Base-by-base conservation (phyloP, 2,797 vertebrate genomes). In the Cyclura pinguis region DNA sequence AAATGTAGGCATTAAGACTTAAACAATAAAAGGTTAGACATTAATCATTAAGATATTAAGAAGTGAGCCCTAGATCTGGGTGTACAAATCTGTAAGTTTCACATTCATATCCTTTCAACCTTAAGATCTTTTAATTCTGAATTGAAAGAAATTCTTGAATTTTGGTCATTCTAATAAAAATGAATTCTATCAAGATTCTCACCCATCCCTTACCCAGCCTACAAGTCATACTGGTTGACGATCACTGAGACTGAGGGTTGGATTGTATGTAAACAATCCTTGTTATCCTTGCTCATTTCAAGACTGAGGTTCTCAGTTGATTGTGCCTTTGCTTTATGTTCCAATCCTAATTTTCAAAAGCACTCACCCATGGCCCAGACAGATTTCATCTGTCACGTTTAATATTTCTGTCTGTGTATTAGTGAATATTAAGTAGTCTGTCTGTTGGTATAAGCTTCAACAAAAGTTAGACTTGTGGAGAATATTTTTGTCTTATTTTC, bases 401-500 rank as follows among this genome's bases (percentile, higher is more conserved):
- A 90, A 88, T 91, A 38, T 82, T 14, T 52, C 52, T 76, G 20
- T 0, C 72, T 84, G 16, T 18, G 10, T 78, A 52, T 32, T 27
- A 92, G 22, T 22, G 32, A 89, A 29, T 2, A 32, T 87, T 87
- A 93, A 88, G 55, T 90, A 18, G 47, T 88, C 93, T 91, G 18
- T 92, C 55, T 73, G 1, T n/a, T 0, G 35, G 59, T 62, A 76
- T 88, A 92, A 9, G 1, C 20, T 91, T 86, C 88, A 91, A 80
- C 77, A 73, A 78, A 85, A 74, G 62, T 85, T 84, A 35, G 85
- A 50, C 47, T 82, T 62, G 38, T 92, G 47, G 72, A 82, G 35
- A 87, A 85, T 73, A 20, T 86, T 89, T 90, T n/a, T 42, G 35
- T 50, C 42, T 76, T 9, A 47, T 59, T 86, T 52, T 76, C 27